phyloP scores from a whole-genome alignment of 2,797 vertebrate genomes.

The Discoglossus pictus region DNA sequence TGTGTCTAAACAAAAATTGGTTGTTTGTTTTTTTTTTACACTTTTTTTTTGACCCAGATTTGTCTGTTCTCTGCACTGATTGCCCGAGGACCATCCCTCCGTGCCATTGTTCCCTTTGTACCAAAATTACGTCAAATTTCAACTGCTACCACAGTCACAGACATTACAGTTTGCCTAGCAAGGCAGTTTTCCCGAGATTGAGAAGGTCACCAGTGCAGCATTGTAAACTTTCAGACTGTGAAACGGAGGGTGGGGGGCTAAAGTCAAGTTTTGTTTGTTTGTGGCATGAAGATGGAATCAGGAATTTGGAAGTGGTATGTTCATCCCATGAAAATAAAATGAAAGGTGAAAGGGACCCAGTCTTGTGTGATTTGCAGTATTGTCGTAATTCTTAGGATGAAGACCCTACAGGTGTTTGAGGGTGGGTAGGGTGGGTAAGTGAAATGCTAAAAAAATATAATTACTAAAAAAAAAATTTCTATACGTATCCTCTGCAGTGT shows the following conservation, averaged over 20 bases:
- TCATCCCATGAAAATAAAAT: slow-evolving; percentile 32
- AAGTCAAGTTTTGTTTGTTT: slow-evolving; percentile 1
- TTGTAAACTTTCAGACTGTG: slow-evolving; percentile 11
- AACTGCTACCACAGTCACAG: too few species aligned
- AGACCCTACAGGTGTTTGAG: background rate
- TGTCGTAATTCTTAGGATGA: background rate
- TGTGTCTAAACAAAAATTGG: background rate
- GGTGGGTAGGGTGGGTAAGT: too few species aligned
- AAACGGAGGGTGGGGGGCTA: slow-evolving; percentile 9
- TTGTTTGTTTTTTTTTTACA: slow-evolving; percentile 4
- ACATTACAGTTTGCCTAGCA: background rate
- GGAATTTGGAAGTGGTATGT: slow-evolving; percentile 1
- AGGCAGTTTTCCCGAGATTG: background rate
- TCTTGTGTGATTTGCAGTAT: background rate
- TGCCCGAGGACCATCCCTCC: background rate
- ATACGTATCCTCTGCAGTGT: too few species aligned
- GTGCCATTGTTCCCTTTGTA: background rate
- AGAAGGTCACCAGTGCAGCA: slow-evolving; percentile 8
- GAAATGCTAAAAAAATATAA: too few species aligned
- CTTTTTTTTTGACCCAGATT: slow-evolving; percentile 15
- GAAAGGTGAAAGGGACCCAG: slow-evolving; percentile 29
- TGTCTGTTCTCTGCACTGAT: slow-evolving; percentile 37
- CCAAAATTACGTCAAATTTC: slow-evolving; percentile 5
- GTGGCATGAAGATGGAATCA: background rate
- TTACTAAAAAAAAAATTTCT: too few species aligned